phyloP scores from a whole-genome alignment of 1,140 invertebrate species.

The Caerostris darwini region DNA sequence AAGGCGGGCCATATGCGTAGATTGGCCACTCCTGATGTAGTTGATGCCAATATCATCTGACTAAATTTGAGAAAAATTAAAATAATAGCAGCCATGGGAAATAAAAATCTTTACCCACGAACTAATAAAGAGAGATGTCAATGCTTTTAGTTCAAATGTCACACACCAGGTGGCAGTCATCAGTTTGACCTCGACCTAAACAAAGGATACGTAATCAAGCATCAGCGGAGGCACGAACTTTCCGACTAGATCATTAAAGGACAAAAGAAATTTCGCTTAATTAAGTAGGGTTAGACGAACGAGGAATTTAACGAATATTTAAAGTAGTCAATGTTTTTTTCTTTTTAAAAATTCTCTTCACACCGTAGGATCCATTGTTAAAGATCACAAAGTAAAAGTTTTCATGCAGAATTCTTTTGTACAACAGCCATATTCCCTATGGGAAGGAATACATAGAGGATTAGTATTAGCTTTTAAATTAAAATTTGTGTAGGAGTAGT shows the following conservation, averaged over 20 bases:
- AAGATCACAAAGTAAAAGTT: conserved; percentile 16
- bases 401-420: not conserved
- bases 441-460: not conserved
- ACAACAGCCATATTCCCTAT: not conserved
- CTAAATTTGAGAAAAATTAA: too few species aligned
- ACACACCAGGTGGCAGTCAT: conserved; percentile 4
- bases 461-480: conserved; percentile 5
- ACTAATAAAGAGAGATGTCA: too few species aligned
- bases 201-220: not conserved
- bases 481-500: not conserved
- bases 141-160: not conserved
- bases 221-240: not conserved
- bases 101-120: too few species aligned
- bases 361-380: not conserved
- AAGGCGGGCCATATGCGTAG: too few species aligned
- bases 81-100: too few species aligned
- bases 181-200: conserved; percentile 6
- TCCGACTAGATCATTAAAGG: conserved; percentile 30
- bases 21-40: too few species aligned
- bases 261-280: conserved; percentile 22
- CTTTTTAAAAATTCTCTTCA: not conserved
- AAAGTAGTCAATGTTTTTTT: conserved; percentile 35
- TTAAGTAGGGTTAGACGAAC: conserved; percentile 32
- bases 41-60: too few species aligned
- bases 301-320: conserved; percentile 42